Evolutionary conservation across 2,888 invertebrate species (phyloP), one percentile per base, ranked within the genome.

Genomic region (Clusia tigrina): DNA sequence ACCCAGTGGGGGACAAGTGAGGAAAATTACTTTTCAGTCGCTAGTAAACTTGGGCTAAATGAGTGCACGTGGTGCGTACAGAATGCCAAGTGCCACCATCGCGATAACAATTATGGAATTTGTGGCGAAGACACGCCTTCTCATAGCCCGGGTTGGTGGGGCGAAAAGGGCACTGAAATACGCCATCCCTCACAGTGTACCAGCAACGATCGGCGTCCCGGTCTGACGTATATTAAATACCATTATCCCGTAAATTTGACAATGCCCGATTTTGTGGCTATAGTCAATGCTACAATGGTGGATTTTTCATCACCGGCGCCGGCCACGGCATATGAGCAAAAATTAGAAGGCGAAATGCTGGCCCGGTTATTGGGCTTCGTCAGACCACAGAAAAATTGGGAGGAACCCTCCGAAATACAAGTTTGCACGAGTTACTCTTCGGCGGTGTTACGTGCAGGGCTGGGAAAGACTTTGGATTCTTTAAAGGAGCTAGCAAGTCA

Each of bases 61-160:
- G 91, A 93, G 71, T 95, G 94, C 78, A 91, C 91, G 48, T 96
- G 96, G 96, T 96, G 96, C 80, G 95, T 96, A 1, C 95, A 96
- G 79, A 94, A 94, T 78, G 94, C 94, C 0, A 87, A 92, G 48
- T 96, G 96, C 78, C 95, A 95, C 81, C 92, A 93, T 73, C 91
- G 91, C 75, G 91, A 93, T 76, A 92, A 91, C 87, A 85, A 83
- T 78, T 81, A 78, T 62, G 94, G 94, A 0, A 91, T 93, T 9
- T 94, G 94, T 72, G 94, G 94, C 0, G 93, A 94, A 77, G 93
- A 93, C 74, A 91, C 91, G 22, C 91, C 91, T 0, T 91, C 91
- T 9, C 91, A 91, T 77, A 90, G 90, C 69, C 90, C 91, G 0
- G 94, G 93, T 0, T 96, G 95, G 95, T 96, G 96, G 96, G 94